phyloP scores from a whole-genome alignment of 1,140 invertebrate species.

The Drosophila ogumai region DNA sequence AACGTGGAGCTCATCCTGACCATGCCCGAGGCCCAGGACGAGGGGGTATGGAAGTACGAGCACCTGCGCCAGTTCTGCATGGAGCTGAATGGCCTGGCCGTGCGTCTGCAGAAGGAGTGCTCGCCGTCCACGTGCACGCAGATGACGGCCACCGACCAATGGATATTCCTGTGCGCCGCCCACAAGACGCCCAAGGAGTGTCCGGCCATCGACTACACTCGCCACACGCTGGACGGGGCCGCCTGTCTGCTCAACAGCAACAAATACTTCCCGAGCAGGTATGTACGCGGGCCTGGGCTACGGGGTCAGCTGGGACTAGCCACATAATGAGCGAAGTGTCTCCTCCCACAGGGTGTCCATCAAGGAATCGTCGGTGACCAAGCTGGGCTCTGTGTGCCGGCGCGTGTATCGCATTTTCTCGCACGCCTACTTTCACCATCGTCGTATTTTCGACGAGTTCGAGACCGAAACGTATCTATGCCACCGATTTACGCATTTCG shows the following conservation, averaged over 20 bases:
- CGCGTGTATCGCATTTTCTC: slow-evolving; percentile 99
- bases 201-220: slow-evolving; percentile 99
- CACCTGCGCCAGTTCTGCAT: slow-evolving; percentile 99
- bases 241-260: slow-evolving; percentile 99
- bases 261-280: slow-evolving; percentile 99
- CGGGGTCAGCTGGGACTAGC: slow-evolving; percentile 19
- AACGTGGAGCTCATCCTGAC: slow-evolving; percentile 98
- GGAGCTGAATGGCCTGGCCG: slow-evolving; percentile 99
- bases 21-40: slow-evolving; percentile 98
- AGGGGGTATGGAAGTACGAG: slow-evolving; percentile 99
- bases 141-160: slow-evolving; percentile 99
- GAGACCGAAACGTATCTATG: slow-evolving; percentile 98
- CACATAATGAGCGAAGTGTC: slow-evolving; percentile 52
- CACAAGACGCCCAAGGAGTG: slow-evolving; percentile 99
- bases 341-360: slow-evolving; percentile 94
- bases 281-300: slow-evolving; percentile 38
- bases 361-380: slow-evolving; percentile 99
- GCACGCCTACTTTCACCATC: slow-evolving; percentile 99
- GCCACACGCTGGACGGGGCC: slow-evolving; percentile 99
- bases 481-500: slow-evolving; percentile 98
- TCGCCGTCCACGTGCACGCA: slow-evolving; percentile 98
- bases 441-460: slow-evolving; percentile 98
- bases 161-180: slow-evolving; percentile 99
- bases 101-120: slow-evolving; percentile 96
- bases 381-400: slow-evolving; percentile 98